Base-by-base conservation (phyloP, 2,888 invertebrate species). In the Dynastes maya region DNA sequence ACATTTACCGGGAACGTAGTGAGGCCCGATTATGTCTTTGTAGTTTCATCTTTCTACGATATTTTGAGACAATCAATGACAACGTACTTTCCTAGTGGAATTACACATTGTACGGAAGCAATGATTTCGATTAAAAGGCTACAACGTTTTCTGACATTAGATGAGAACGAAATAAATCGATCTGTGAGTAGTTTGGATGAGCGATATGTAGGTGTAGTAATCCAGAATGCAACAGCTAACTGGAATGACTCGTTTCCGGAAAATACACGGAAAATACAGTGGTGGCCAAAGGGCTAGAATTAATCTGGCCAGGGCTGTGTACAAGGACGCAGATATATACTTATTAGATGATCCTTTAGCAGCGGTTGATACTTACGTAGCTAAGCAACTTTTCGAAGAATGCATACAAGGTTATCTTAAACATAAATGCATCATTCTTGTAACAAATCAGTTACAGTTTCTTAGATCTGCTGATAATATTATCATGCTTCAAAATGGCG, bases 331-430 rank as follows among this genome's bases (percentile, higher is more conserved):
- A 0, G 95, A 96, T 81, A 93, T 97, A 80, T 97, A 96, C 86
- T 88, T 97, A 9, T 89, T 97, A 72, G 97, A 97, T 87, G 97
- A 97, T 89, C 97, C 97, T 0, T 89, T 97, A 16, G 94, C 95
- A 81, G 97, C 97, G 0, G 97, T 97, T 11, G 97, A 97, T 89
- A 92, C 96, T 0, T 94, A 95, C 86, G 97, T 97, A 1, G 95
- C 96, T 0, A 92, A 94, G 0, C 95, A 96, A 88, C 90, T 97
- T 82, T 97, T 96, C 88, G 95, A 96, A 85, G 91, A 94, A 84
- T 95, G 95, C 84, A 91, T 95, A 68, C 90, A 83, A 29, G 82
- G 90, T 6, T 92, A 92, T 83, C 89, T 96, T 81, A 89, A 91
- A 9, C 90, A 92, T 80, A 92, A 94, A 85, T 93, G 94, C 1